Evolutionary conservation across 1,140 invertebrate genomes (phyloP).

Genomic region (Helicoverpa armigera): DNA sequence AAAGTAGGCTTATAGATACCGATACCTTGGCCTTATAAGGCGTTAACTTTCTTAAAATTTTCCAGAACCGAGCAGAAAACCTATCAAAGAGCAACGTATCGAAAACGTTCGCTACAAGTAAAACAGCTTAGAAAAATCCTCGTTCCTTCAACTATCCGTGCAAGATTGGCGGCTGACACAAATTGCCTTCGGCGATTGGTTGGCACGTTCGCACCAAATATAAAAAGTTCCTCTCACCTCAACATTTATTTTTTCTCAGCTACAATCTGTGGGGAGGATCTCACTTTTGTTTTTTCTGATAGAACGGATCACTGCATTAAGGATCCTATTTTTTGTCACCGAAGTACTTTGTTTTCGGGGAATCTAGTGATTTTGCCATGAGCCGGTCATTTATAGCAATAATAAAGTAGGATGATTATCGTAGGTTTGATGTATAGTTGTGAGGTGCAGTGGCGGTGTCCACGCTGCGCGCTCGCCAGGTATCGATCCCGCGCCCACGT

Average conservation of each 20-base stretch:
- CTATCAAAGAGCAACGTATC: conserved; percentile 13
- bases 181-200: conserved; percentile 53
- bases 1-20: too few species aligned
- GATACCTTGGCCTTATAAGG: too few species aligned
- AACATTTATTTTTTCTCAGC: conserved; percentile 19
- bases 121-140: conserved; percentile 27
- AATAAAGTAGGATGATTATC: not conserved
- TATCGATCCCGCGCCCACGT: conserved; percentile 35
- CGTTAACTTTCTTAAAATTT: too few species aligned
- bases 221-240: conserved; percentile 48
- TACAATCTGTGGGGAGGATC: conserved; percentile 7
- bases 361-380: not conserved
- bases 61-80: not conserved
- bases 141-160: conserved; percentile 30
- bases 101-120: conserved; percentile 34
- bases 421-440: conserved; percentile 1
- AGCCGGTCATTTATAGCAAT: not conserved
- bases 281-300: not conserved
- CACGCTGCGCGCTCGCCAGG: not conserved
- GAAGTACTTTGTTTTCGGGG: not conserved
- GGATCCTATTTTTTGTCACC: not conserved
- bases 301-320: not conserved
- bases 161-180: conserved; percentile 44
- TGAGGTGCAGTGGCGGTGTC: conserved; percentile 10
- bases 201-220: conserved; percentile 52